A percentile compares a stretch with the other conserved stretches of the same genome.
phyloP scores from a whole-genome alignment of 2,888 invertebrate genomes.

The Agrochola circellaris region DNA sequence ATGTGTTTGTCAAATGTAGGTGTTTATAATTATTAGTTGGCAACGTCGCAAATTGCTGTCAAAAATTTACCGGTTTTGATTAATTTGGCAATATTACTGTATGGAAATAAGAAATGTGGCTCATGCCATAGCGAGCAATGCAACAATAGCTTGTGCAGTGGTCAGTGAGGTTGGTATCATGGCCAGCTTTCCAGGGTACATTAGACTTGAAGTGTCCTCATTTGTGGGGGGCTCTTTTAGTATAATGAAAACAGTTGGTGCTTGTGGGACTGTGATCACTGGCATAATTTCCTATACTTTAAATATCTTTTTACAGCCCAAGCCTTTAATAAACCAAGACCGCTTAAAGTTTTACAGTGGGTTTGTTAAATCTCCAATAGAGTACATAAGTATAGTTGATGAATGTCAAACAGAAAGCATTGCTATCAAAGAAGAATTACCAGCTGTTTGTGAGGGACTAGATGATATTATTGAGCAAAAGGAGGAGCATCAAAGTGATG shows the following conservation, averaged over 20 bases:
- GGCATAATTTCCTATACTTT: neutral
- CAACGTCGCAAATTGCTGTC: too few relatives aligned
- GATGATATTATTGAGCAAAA: neutral
- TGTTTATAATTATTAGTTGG: neutral
- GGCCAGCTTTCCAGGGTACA: neutral
- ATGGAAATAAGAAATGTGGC: neutral
- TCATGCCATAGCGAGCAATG: neutral
- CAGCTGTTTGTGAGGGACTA: neutral
- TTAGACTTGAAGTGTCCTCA: neutral
- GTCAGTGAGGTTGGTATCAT: neutral
- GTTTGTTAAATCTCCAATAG: too few relatives aligned
- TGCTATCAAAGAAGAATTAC: too few relatives aligned
- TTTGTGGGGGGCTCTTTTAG: neutral
- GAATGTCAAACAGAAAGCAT: too few relatives aligned
- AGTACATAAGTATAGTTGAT: too few relatives aligned
- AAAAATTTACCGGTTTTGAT: too few relatives aligned
- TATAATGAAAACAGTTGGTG: neutral
- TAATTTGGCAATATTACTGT: too few relatives aligned
- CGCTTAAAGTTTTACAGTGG: too few relatives aligned
- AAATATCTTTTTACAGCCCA: neutral
- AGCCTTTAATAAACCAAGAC: neutral
- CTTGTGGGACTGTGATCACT: neutral
- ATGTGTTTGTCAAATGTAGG: neutral
- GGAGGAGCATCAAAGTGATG: constrained; percentile 1
- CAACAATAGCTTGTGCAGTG: neutral